These are phyloP conservation scores for Pyrrhura leucotis DNA, from an alignment of 2,797 vertebrate species.

Conservation along the genomic window DNA sequence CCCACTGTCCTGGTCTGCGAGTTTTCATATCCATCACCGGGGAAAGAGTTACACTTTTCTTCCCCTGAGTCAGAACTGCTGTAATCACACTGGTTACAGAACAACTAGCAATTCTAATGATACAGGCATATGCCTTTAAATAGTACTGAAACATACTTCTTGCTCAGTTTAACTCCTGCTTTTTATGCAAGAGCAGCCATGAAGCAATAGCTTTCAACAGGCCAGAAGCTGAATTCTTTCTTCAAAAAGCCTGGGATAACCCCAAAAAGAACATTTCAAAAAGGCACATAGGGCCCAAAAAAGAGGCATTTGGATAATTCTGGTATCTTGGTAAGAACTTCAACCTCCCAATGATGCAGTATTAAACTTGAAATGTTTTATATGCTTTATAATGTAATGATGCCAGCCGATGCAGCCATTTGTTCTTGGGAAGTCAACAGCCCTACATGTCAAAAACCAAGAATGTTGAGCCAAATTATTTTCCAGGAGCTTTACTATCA, in stretches of 20 bases:
- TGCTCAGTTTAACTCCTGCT: background rate
- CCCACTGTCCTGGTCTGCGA: background rate
- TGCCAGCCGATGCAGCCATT: background rate
- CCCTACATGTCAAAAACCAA: background rate
- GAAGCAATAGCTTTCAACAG: background rate
- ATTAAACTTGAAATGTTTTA: background rate
- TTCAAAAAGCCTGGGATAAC: background rate
- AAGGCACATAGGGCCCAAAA: background rate
- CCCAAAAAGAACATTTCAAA: background rate
- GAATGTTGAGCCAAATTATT: background rate
- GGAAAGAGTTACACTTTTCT: background rate
- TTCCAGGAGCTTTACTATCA: background rate
- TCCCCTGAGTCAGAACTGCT: background rate
- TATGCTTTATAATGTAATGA: background rate
- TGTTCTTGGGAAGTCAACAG: background rate
- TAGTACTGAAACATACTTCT: background rate
- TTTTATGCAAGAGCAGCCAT: background rate
- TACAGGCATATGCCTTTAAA: background rate
- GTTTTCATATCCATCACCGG: background rate
- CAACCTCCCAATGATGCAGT: background rate
- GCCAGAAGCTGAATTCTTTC: background rate
- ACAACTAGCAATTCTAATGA: background rate
- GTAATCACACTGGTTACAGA: background rate
- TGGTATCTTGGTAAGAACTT: background rate
- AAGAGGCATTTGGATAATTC: background rate